A percentile compares a stretch with the other conserved stretches of the same genome.
These are phyloP conservation scores for Alectura lathami DNA, from an alignment of 2,113 vertebrate species.

Conservation along the genomic window DNA sequence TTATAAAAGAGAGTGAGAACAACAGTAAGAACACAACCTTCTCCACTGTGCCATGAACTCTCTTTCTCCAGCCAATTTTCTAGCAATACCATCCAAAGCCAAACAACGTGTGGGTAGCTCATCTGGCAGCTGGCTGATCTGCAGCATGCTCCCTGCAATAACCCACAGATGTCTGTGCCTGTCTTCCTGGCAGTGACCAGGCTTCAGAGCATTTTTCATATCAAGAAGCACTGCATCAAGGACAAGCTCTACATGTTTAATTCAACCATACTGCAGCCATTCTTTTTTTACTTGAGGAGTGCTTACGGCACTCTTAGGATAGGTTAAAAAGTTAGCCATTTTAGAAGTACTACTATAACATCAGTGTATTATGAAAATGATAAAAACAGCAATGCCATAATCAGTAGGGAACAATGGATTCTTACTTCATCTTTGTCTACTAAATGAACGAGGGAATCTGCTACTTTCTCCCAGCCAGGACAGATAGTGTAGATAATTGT, in stretches of 20 bases:
- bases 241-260: background rate
- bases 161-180: background rate
- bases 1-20: background rate
- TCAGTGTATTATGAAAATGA: background rate
- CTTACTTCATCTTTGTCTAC: background rate
- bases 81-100: background rate
- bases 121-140: background rate
- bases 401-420: background rate
- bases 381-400: background rate
- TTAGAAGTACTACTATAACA: background rate
- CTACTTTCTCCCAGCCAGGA: background rate
- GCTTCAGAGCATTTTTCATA: background rate
- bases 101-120: background rate
- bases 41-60: background rate
- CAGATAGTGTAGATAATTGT: background rate
- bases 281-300: background rate
- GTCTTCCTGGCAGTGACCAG: background rate
- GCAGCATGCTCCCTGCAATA: background rate
- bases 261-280: background rate
- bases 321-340: background rate
- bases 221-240: background rate
- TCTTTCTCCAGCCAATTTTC: background rate
- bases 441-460: background rate
- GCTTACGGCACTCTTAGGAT: background rate
- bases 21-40: background rate